Conservation (phyloP, 2,888 invertebrate genomes). For the Caradrina clavipalpis region DNA sequence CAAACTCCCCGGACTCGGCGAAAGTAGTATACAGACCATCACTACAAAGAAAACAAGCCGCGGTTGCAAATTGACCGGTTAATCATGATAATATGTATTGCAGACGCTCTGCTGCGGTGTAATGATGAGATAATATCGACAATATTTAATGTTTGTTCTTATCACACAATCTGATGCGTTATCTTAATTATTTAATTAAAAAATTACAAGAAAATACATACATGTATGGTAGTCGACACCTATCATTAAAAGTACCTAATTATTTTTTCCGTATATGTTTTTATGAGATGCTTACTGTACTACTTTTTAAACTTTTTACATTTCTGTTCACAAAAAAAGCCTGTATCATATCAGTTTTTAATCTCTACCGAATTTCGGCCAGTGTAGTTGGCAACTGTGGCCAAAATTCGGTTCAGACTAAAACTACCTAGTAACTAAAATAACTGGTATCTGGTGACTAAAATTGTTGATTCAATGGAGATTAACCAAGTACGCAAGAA, state of each 20-base stretch:
- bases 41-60: conserved; percentile 55
- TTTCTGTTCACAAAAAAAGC: too few relatives aligned
- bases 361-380: too few relatives aligned
- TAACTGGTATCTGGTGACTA: too few relatives aligned
- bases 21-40: conserved; percentile 56
- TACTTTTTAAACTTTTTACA: too few relatives aligned
- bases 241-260: not conserved
- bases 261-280: not conserved
- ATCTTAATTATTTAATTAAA: not conserved
- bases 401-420: too few relatives aligned
- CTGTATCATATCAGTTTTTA: too few relatives aligned
- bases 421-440: too few relatives aligned
- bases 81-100: conserved; percentile 56
- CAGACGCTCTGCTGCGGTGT: conserved; percentile 17
- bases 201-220: not conserved
- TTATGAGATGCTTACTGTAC: too few relatives aligned
- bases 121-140: conserved; percentile 34
- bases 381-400: too few relatives aligned
- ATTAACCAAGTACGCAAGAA: too few relatives aligned
- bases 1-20: conserved; percentile 49
- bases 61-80: conserved; percentile 58
- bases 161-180: conserved; percentile 22
- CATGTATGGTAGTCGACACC: not conserved
- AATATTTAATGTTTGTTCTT: conserved; percentile 17
- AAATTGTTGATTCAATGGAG: too few relatives aligned